A percentile compares a stretch with the other conserved stretches of the same genome.
Evolutionary conservation across 2,113 vertebrate genomes (phyloP).

Genomic region (Pristiophorus japonicus): DNA sequence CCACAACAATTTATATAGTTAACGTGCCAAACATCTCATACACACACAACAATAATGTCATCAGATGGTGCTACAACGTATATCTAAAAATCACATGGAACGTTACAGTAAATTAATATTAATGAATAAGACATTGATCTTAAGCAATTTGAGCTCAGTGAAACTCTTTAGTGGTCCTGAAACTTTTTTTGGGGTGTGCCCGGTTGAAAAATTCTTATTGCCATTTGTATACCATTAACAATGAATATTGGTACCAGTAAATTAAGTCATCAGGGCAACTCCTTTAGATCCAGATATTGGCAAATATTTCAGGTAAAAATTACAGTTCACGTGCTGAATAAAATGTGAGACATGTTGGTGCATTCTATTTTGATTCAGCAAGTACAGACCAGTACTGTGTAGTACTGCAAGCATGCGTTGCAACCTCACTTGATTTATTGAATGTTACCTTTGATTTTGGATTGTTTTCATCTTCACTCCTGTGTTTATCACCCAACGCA

Average conservation of each 20-base stretch:
- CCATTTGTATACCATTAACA: neutral
- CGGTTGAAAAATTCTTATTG: neutral
- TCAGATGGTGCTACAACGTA: neutral
- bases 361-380: neutral
- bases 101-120: neutral
- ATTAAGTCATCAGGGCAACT: neutral
- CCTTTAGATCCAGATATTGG: neutral
- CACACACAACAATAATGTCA: neutral
- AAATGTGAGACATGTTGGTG: neutral
- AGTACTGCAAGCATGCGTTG: neutral
- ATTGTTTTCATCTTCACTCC: neutral
- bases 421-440: neutral
- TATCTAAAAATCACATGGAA: neutral
- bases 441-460: slow-evolving; percentile 6
- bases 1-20: neutral
- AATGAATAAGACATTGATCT: neutral
- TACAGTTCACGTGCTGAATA: neutral
- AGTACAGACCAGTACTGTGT: neutral
- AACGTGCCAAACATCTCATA: neutral
- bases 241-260: neutral
- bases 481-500: neutral
- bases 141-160: neutral
- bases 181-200: neutral
- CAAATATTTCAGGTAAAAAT: slow-evolving; percentile 15
- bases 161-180: neutral